Evolutionary conservation across 2,113 vertebrate species (phyloP), one percentile per base, ranked within the genome.

Genomic region (Dicentrarchus labrax): DNA sequence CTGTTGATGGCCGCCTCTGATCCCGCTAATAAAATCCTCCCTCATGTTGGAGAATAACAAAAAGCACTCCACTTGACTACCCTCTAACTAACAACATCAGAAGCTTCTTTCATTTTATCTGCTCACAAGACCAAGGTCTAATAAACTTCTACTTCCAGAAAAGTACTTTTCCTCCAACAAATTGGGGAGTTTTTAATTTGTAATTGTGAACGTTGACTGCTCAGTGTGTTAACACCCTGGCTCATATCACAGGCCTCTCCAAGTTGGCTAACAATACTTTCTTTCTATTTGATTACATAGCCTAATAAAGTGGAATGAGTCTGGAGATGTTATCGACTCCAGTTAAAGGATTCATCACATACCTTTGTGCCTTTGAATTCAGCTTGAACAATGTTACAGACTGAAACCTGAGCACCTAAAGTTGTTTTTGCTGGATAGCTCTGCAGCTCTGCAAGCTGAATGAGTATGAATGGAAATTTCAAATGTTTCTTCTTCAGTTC

Each of bases 241-340:
- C 81, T 86, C 78, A 43, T 81, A 69, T 69, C 77, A 19, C 61
- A 65, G 79, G 50, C 19, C 30, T 11, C 50, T 79, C 59, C 53
- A 53, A 57, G 39, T 60, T 38, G 21, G 30, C 19, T 30, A 67
- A 85, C 80, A 86, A 59, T 78, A 22, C 76, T 72, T 62, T 80
- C 72, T 80, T 89, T 93, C 82, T 87, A 62, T 92, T 89, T 83
- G 86, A 82, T 92, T 85, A 77, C 69, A 66, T 41, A 47, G 47
- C 39, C 80, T 80, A 86, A 88, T 90, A 88, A 92, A 91, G 85
- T 82, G 72, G 70, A 92, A 78, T 80, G 85, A 88, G 83, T 86
- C 69, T 47, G 72, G 78, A 84, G 85, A 93, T 91, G 85, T 75
- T 91, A 90, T 94, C 91, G 57, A 11, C 41, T 74, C 48, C 64